phyloP scores from a whole-genome alignment of 2,797 vertebrate species.

The Galago senegalensis region DNA sequence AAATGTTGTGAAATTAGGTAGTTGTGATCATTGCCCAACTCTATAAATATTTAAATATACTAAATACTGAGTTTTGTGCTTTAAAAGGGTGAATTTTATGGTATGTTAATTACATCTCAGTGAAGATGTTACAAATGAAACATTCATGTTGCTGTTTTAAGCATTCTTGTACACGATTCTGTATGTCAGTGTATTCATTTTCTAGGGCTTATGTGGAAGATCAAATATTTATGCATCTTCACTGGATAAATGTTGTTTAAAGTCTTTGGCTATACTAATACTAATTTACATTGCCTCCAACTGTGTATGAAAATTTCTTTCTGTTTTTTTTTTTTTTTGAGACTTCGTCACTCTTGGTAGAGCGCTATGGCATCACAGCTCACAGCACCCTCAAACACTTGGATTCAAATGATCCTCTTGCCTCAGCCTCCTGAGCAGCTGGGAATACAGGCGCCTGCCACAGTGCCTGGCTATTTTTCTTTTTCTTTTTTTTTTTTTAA shows the following conservation, averaged over 20 bases:
- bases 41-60: neutral
- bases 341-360: no score
- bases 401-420: no score
- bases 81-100: neutral
- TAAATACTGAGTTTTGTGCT: neutral
- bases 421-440: no score
- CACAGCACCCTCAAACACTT: no score
- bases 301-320: neutral
- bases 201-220: neutral
- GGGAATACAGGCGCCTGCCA: no score
- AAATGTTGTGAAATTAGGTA: neutral
- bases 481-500: no score
- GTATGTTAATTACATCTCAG: neutral
- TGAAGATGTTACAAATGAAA: neutral
- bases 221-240: neutral
- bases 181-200: neutral
- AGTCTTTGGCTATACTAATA: neutral
- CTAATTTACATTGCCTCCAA: neutral
- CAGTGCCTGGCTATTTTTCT: no score
- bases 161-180: neutral
- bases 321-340: no score
- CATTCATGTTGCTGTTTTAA: neutral
- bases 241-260: neutral
- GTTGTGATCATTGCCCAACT: neutral
- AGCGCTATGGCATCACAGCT: no score